Conservation (phyloP, 2,797 vertebrate genomes). For the Naso thynnoides region DNA sequence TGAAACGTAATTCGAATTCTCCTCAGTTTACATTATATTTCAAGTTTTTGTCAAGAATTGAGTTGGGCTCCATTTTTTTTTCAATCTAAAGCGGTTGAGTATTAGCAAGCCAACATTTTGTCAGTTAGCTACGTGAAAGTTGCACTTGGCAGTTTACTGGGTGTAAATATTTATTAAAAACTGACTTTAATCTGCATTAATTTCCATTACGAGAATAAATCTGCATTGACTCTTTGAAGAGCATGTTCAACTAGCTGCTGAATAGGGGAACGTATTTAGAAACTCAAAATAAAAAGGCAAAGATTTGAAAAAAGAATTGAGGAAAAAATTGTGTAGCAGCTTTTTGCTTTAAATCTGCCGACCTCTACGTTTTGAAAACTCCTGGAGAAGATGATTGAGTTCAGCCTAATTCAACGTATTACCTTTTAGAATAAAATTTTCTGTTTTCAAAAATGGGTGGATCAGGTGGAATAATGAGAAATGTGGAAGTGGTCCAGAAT, state of each 20-base stretch:
- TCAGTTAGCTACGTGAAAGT: neutral
- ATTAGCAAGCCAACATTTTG: neutral
- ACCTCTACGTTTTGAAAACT: neutral
- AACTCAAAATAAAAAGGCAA: conserved; percentile 1
- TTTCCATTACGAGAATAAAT: too few relatives aligned
- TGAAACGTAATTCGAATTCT: neutral
- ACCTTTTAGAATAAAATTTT: conserved; percentile 27
- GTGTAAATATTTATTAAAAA: neutral
- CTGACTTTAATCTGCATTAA: too few relatives aligned
- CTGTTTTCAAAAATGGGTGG: neutral
- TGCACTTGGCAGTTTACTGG: neutral
- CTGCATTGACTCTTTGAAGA: too few relatives aligned
- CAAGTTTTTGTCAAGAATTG: neutral
- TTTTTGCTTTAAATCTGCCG: neutral
- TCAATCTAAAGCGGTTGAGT: neutral
- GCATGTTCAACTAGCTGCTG: neutral
- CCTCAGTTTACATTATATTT: neutral
- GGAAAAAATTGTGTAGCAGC: too few relatives aligned
- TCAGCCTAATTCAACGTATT: conserved; percentile 1
- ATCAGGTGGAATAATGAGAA: neutral
- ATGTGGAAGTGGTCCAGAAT: neutral
- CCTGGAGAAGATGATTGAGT: neutral
- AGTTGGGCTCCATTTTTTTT: neutral
- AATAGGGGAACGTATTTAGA: neutral
- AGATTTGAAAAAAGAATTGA: neutral